phyloP scores from a whole-genome alignment of 2,888 invertebrate species.

The Mythimna lalbum region DNA sequence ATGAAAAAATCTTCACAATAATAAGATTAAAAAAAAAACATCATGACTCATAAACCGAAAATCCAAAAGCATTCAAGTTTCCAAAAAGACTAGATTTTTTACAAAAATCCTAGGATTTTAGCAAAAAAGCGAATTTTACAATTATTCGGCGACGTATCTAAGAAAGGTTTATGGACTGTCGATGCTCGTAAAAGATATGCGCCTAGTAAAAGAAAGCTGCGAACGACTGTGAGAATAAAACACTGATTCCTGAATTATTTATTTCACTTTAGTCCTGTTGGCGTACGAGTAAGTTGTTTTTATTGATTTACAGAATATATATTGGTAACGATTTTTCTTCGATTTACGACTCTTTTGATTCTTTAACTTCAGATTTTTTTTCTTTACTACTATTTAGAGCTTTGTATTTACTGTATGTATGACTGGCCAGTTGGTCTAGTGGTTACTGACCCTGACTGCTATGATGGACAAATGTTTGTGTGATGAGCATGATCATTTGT shows the following conservation, averaged over 20 bases:
- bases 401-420: too few relatives aligned
- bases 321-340: not conserved
- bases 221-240: constrained; percentile 25
- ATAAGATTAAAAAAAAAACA: not conserved
- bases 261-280: constrained; percentile 17
- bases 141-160: not conserved
- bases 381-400: too few relatives aligned
- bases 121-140: not conserved
- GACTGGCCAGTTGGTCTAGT: too few relatives aligned
- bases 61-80: not conserved
- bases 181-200: constrained; percentile 37
- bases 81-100: not conserved
- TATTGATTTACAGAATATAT: constrained; percentile 11
- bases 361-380: too few relatives aligned
- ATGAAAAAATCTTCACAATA: not conserved
- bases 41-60: too few relatives aligned
- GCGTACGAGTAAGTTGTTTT: not conserved
- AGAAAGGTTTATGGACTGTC: constrained; percentile 3
- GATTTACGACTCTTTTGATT: not conserved
- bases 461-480: too few relatives aligned
- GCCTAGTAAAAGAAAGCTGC: constrained; percentile 34
- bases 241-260: constrained; percentile 32
- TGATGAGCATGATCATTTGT: too few relatives aligned
- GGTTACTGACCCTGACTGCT: too few relatives aligned
- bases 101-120: not conserved